Conservation (phyloP, 2,113 vertebrate genomes). For the Notechis scutatus region DNA sequence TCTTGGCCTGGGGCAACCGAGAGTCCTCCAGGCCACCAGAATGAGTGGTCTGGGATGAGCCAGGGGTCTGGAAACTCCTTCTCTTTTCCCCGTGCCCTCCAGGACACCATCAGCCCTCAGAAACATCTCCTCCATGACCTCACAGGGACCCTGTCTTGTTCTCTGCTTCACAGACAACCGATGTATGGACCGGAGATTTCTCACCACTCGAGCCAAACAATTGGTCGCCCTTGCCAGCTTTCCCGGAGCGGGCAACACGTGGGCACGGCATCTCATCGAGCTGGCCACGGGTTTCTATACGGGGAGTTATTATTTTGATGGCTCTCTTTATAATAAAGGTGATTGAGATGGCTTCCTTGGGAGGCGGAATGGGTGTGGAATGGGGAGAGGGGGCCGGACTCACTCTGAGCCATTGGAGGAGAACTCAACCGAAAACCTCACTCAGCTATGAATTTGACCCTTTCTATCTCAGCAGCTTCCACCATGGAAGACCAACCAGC, state of each 20-base stretch:
- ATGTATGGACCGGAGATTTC: slow-evolving; percentile 93
- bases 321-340: slow-evolving; percentile 98
- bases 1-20: not conserved
- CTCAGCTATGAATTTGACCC: not conserved
- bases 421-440: not conserved
- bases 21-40: not conserved
- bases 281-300: slow-evolving; percentile 94
- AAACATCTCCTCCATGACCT: not conserved
- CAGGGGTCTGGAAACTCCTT: not conserved
- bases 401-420: not conserved
- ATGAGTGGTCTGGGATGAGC: not conserved
- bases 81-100: not conserved
- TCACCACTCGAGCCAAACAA: slow-evolving; percentile 81
- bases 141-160: not conserved
- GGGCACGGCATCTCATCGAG: slow-evolving; percentile 95
- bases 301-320: slow-evolving; percentile 97
- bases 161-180: slow-evolving; percentile 81
- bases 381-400: not conserved
- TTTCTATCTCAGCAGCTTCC: not conserved
- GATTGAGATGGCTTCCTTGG: not conserved
- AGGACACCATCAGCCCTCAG: not conserved
- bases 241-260: slow-evolving; percentile 94
- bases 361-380: not conserved
- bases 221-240: slow-evolving; percentile 92
- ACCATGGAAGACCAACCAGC: not conserved